Conservation (phyloP, 2,888 invertebrate species). For the Pherbina coryleti region DNA sequence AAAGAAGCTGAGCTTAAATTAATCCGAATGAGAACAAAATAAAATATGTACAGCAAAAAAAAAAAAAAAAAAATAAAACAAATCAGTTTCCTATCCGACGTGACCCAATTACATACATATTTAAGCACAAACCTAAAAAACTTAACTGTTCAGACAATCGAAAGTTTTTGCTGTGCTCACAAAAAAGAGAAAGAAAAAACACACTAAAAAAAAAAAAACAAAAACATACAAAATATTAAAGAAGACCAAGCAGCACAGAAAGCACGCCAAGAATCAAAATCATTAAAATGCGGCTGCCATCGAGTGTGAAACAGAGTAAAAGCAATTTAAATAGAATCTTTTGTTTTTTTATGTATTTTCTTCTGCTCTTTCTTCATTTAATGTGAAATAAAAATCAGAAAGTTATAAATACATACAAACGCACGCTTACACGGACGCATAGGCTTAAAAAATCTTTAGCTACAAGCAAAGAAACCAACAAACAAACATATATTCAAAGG, state of each 20-base stretch:
- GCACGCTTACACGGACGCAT: conserved; percentile 19
- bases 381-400: conserved; percentile 43
- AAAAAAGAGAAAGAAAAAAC: neutral
- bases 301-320: conserved; percentile 23
- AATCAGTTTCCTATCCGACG: conserved; percentile 35
- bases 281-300: neutral
- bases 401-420: conserved; percentile 45
- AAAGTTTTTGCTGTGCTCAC: conserved; percentile 59
- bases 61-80: conserved; percentile 44
- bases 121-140: conserved; percentile 47
- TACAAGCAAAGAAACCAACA: neutral
- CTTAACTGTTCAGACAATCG: conserved; percentile 58
- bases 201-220: no score
- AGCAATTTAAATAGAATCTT: conserved; percentile 15
- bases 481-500: neutral
- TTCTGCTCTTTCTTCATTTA: no score
- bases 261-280: conserved; percentile 14
- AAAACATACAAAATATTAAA: neutral
- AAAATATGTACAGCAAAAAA: neutral
- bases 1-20: neutral
- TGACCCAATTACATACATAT: conserved; percentile 60
- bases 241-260: neutral
- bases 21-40: conserved; percentile 40
- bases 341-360: conserved; percentile 21
- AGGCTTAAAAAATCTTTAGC: neutral